Evolutionary conservation across 2,888 invertebrate species (phyloP), one percentile per base, ranked within the genome.

Genomic region (Quadriops clusia): DNA sequence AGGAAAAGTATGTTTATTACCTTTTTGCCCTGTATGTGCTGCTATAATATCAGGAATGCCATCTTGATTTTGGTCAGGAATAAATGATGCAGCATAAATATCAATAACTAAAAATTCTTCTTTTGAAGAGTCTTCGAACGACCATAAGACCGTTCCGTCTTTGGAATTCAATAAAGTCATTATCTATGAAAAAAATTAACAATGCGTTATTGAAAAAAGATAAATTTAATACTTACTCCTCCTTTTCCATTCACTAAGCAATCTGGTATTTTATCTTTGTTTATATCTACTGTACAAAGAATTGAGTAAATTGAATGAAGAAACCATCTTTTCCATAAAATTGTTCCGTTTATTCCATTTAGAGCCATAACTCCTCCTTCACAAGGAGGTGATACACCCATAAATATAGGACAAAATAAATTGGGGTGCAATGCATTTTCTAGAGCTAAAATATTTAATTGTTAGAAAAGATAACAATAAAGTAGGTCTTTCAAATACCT

Each of bases 311-410:
- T 69, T 41, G 80, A 76, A 43, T 81, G 77, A 18, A 70, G 64
- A 4, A 76, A 66, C 73, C 81, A 82, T 40, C 72, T 70, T 21
- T 72, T 71, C 85, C 85, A 86, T 8, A 84, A 46, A n/a, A 72
- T 68, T 17, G 67, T 60, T 2, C 86, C 86, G 21, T 68, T 74
- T 13, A 49, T 54, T 1, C 85, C 86, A 53, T 84, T 74, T n/a
- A 85, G 50, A 0, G 81, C 82, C 40, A 83, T 59, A 6, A 83
- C 65, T 5, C 85, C 84, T 3, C 84, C 85, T 39, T 75, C 69
- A 51, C 85, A 86, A 1, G 74, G 74, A 4, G 60, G 51, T 30
- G 68, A 64, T 6, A 74, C 72, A 27, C 69, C 69, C 49, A 81
- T 74, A 47, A 77, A 76, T 35, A 78, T 68, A 37, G 72, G 70